Conservation (phyloP, 2,113 vertebrate species). For the Rhabdornis inornatus region DNA sequence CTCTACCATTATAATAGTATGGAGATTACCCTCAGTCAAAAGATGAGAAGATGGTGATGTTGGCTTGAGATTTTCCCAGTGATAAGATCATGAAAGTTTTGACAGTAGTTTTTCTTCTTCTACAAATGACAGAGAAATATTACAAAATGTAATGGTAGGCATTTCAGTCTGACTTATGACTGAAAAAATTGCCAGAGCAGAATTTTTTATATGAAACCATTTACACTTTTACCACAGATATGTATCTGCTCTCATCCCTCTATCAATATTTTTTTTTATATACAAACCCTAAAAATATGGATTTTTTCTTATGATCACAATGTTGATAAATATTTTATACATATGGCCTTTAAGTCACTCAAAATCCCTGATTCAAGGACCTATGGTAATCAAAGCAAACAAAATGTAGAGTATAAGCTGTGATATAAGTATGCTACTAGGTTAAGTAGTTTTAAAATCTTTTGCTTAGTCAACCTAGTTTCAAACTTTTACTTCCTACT, state of each 20-base stretch:
- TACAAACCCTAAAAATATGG: rapidly evolving
- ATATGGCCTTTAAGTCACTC: not conserved
- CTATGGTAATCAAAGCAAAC: not conserved
- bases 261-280: not conserved
- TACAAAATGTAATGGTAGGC: not conserved
- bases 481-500: not conserved
- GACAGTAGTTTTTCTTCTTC: not conserved
- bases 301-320: not conserved
- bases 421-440: not conserved
- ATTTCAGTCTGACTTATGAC: not conserved
- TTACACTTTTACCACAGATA: not conserved
- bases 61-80: not conserved
- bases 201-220: not conserved
- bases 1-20: not conserved
- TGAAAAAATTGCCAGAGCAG: not conserved
- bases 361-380: not conserved
- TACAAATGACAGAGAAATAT: not conserved
- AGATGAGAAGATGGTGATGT: not conserved
- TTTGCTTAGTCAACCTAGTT: not conserved
- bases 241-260: not conserved
- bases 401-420: not conserved
- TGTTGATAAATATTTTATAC: not conserved
- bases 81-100: not conserved
- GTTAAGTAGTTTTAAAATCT: not conserved
- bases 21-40: not conserved